A percentile compares a stretch with the other conserved stretches of the same genome.
Evolutionary conservation across 2,888 invertebrate species (phyloP).

Genomic region (Amphipoea oculea): DNA sequence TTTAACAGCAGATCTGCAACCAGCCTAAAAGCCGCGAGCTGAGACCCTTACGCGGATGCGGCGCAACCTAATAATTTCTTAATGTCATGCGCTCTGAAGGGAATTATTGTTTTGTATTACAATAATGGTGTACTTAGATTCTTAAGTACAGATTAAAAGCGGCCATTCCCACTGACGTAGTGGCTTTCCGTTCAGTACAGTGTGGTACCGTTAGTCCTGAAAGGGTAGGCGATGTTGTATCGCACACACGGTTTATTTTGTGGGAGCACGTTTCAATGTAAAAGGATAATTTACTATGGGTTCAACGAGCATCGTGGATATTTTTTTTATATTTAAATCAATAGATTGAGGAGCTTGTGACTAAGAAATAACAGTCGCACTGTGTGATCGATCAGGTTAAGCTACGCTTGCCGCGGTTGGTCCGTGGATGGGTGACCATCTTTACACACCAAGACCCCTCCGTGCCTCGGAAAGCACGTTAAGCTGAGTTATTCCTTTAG

Average conservation of each 20-base stretch:
- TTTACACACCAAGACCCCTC: no score
- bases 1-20: constrained; percentile 16
- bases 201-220: constrained; percentile 51
- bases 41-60: constrained; percentile 87
- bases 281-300: neutral
- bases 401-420: no score
- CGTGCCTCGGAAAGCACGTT: no score
- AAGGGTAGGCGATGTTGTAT: constrained; percentile 23
- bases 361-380: no score
- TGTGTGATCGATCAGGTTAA: no score
- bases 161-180: constrained; percentile 75
- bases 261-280: neutral
- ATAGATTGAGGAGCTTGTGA: no score
- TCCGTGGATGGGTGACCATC: no score
- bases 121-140: constrained; percentile 86
- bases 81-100: constrained; percentile 89
- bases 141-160: constrained; percentile 81
- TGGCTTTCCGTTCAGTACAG: constrained; percentile 64
- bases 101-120: constrained; percentile 90
- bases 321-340: no score
- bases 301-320: neutral
- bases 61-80: constrained; percentile 90
- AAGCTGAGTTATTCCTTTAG: no score
- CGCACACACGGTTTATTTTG: neutral
- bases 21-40: constrained; percentile 79